Percentiles rank a stretch among this genome's conserved stretches.
Conservation (phyloP, 2,888 invertebrate genomes). For the Ennomos fuscantarius region DNA sequence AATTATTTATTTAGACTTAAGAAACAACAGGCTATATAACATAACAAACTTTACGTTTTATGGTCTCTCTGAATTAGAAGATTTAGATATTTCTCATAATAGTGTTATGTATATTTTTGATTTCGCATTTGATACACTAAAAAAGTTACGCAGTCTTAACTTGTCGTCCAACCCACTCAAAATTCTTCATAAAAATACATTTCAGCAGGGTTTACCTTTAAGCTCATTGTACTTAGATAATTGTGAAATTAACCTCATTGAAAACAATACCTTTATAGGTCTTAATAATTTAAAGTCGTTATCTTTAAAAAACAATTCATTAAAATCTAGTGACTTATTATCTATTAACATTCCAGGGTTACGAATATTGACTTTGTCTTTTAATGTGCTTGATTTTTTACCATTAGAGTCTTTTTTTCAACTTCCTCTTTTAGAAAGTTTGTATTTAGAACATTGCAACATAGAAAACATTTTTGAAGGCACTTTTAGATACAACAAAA, state of each 20-base stretch:
- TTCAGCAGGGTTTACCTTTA: conserved; percentile 91
- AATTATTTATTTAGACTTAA: conserved; percentile 91
- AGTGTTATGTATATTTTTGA: conserved; percentile 88
- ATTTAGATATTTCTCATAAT: conserved; percentile 91
- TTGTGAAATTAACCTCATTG: conserved; percentile 90
- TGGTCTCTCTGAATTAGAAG: conserved; percentile 91
- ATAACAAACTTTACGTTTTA: conserved; percentile 91
- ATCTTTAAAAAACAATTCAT: conserved; percentile 90
- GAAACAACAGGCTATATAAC: conserved; percentile 89
- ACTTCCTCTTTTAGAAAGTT: conserved; percentile 90
- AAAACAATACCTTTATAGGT: conserved; percentile 90
- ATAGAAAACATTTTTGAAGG: conserved; percentile 88
- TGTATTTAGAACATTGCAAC: conserved; percentile 89
- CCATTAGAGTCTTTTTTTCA: conserved; percentile 89
- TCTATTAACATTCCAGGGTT: conserved; percentile 91
- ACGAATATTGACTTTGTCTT: conserved; percentile 89
- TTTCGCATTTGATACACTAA: conserved; percentile 90
- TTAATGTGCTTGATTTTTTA: conserved; percentile 91
- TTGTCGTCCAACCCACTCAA: conserved; percentile 91
- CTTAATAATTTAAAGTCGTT: conserved; percentile 91
- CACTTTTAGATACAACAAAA: conserved; percentile 90
- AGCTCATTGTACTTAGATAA: conserved; percentile 90
- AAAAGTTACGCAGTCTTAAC: conserved; percentile 91
- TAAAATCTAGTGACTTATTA: conserved; percentile 88
- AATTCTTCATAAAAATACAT: conserved; percentile 89